phyloP scores from a whole-genome alignment of 2,888 invertebrate genomes.

The Drosophila quasianomalipes region DNA sequence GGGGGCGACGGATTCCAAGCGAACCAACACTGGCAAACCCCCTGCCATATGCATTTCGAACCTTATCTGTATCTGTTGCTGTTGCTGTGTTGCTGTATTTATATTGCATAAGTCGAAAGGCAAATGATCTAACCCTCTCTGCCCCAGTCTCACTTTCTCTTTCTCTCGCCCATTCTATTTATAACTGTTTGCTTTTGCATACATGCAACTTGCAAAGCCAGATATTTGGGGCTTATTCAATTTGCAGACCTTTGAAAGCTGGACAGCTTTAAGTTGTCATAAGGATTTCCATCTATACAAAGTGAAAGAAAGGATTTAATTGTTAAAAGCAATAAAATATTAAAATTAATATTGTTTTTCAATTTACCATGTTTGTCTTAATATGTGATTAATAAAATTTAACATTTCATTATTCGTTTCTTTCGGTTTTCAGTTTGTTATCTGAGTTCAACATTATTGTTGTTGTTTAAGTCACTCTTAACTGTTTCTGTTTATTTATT shows the following conservation, averaged over 20 bases:
- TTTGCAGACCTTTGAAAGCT: neutral
- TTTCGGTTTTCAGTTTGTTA: neutral
- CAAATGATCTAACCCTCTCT: conserved; percentile 40
- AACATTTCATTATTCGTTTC: neutral
- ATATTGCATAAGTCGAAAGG: conserved; percentile 41
- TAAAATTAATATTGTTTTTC: neutral
- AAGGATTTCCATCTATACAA: neutral
- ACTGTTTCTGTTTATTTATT: neutral
- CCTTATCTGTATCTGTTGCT: conserved; percentile 29
- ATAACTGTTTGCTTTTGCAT: conserved; percentile 24
- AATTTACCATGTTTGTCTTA: neutral
- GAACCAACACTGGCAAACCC: conserved; percentile 7
- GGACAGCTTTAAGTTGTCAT: neutral
- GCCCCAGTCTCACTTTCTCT: neutral
- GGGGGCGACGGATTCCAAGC: conserved; percentile 4
- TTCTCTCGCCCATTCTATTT: conserved; percentile 4
- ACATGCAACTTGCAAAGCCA: conserved; percentile 5
- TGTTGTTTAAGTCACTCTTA: neutral
- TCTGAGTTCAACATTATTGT: neutral
- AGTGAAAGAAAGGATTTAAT: neutral
- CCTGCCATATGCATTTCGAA: conserved; percentile 26
- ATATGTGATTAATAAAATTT: too few relatives aligned
- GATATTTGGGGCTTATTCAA: neutral
- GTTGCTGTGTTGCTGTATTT: conserved; percentile 28
- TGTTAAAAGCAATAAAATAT: neutral